Evolutionary conservation across 2,888 invertebrate genomes (phyloP), one percentile per base, ranked within the genome.

Genomic region (Drosophila merina): DNA sequence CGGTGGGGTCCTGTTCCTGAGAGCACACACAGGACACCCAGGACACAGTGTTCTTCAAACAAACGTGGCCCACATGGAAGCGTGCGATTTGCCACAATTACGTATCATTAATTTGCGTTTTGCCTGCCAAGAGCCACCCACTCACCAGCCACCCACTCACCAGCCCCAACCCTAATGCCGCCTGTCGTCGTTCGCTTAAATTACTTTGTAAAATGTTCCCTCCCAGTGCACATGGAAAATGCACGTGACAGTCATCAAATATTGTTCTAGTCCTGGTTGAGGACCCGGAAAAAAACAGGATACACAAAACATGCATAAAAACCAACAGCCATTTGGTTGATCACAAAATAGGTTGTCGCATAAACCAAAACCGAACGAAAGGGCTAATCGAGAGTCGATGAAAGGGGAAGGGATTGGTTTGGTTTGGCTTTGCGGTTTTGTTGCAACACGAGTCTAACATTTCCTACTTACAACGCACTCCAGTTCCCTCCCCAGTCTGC

Each of bases 91-190:
- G 80, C 87, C 86, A 81, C 87, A 87, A 88, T 87, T 88, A 86
- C 86, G 85, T 86, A 83, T 86, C 86, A 87, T 88, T 88, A 88
- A 88, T 88, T 88, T 88, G 83, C 77, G 85, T 77, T 86, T 85
- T 72, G 77, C 84, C 77, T 72, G 75, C 75, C 64, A 49, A 55
- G 10, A 3, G n/a, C 55, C 58, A 9, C n/a, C 50, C 42, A 38
- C 47, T 40, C 25, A 9, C 4, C 7, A 5, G 7, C 8, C 8
- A n/a, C 31, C 10, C 9, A 9, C 14, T 14, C 14, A 8, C 10
- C n/a, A 14, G 14, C 14, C 31, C 49, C 31, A 52, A 36, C 2
- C 44, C 9, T 28, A 6, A 31, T 26, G 36, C 57, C 51, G 67
- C 50, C 60, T 79, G 83, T 85, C 73, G 76, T 57, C 79, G 68